phyloP scores from a whole-genome alignment of 2,797 vertebrate genomes.

The Choloepus didactylus region DNA sequence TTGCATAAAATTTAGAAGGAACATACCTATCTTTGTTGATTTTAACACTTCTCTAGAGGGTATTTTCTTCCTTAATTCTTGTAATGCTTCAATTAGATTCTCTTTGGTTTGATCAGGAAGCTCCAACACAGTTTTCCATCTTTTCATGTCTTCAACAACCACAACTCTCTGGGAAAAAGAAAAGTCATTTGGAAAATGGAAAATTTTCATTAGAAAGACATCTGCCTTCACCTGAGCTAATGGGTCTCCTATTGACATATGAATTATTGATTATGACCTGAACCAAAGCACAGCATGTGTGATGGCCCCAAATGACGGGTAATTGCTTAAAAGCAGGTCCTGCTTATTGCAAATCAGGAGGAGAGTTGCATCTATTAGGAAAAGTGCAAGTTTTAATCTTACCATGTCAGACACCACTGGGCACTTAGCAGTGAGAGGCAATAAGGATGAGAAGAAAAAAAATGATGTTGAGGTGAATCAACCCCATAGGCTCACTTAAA shows the following conservation, averaged over 20 bases:
- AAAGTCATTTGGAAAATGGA: conserved; percentile 84
- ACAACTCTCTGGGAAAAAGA: conserved; percentile 94
- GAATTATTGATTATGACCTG: conserved; percentile 86
- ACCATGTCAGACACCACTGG: conserved; percentile 53
- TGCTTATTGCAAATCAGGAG: conserved; percentile 77
- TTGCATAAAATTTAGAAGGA: conserved; percentile 42
- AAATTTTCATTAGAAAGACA: conserved; percentile 77
- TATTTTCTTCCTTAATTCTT: conserved; percentile 96
- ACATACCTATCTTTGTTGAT: conserved; percentile 95
- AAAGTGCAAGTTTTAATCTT: conserved; percentile 80
- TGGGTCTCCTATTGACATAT: conserved; percentile 80
- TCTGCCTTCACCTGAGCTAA: conserved; percentile 84
- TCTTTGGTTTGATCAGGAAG: conserved; percentile 93
- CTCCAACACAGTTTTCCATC: conserved; percentile 94
- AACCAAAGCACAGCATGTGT: conserved; percentile 68
- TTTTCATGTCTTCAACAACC: conserved; percentile 96
- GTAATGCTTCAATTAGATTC: conserved; percentile 92
- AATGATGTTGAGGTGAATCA: conserved; percentile 51
- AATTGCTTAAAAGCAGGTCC: conserved; percentile 80
- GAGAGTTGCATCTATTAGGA: conserved; percentile 75
- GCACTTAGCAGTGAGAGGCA: conserved; percentile 50
- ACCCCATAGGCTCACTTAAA: conserved; percentile 29
- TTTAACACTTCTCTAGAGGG: conserved; percentile 96
- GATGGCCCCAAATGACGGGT: conserved; percentile 76
- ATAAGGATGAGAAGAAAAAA: conserved; percentile 52